Base-by-base conservation (phyloP, 2,797 vertebrate species). In the Mormyrops boulengeri region DNA sequence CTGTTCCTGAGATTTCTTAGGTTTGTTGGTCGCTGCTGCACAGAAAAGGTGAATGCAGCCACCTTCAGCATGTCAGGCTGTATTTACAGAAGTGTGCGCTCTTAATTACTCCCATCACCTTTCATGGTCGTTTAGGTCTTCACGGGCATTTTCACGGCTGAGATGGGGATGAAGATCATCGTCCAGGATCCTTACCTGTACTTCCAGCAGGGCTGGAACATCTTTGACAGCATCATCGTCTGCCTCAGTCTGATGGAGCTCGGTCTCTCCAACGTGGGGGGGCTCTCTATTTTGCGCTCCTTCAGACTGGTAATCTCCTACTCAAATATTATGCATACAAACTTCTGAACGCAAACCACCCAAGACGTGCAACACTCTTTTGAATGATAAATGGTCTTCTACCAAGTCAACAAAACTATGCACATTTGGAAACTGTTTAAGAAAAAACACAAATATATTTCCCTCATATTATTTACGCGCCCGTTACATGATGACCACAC, bases 161-260 rank as follows among this genome's bases (percentile, higher is more conserved):
- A 99, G 95, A 99, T 99, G 99, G 96, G 98, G 85, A 95, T 99
- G 91, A 99, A 99, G 95, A 93, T 99, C 88, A 97, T 99, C 4
- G 98, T 98, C 73, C 92, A 99, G 93, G 98, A 99, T 91, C 99
- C 99, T 0, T 99, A 99, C 93, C 97, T 97, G 94, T 99, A 99
- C 94, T 99, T 99, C 93, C 99, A 99, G 92, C 97, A 99, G 92
- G 98, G 98, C 91, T 99, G 99, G 99, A 99, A 99, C 93, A 99
- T 99, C 92, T 99, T 99, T 91, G 99, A 99, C 88, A 98, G 98
- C 89, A 89, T 99, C 94, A 99, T 99, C 47, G 99, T 99, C 92
- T 97, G 96, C 89, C 96, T 99, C 89, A 99, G 98, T 92, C 95
- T 99, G 93, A 98, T 99, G 97, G 99, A 99, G 94, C 94, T 99